Percentiles rank a stretch among this genome's conserved stretches.
Evolutionary conservation across 2,888 invertebrate species (phyloP).

Genomic region (Magallana nippona): DNA sequence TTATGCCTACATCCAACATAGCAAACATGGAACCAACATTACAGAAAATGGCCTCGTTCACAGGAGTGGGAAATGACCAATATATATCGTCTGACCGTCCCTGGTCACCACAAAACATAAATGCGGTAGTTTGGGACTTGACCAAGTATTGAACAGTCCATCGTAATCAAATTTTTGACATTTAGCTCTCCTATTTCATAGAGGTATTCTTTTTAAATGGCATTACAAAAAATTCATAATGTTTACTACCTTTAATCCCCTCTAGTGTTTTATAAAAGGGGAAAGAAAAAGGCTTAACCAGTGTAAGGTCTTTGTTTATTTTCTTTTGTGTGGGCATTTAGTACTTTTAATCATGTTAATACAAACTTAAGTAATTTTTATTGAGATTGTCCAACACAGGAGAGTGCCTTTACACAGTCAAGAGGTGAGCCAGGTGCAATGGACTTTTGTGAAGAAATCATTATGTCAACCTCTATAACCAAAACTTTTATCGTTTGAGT

Average conservation of each 20-base stretch:
- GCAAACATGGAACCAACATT: conserved; percentile 1
- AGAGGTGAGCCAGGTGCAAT: conserved; percentile 14
- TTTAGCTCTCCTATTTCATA: conserved; percentile 3
- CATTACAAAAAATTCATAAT: conserved; percentile 10
- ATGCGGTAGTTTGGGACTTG: background rate
- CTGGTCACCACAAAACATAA: conserved; percentile 25
- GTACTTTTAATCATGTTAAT: conserved; percentile 37
- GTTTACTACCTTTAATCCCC: background rate
- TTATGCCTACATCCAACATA: background rate
- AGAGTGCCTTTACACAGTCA: background rate
- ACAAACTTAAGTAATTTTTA: conserved; percentile 28
- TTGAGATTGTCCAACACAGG: conserved; percentile 13
- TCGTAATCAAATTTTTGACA: conserved; percentile 28
- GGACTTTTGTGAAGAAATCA: conserved; percentile 14
- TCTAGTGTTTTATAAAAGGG: background rate
- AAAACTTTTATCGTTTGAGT: background rate
- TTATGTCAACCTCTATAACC: conserved; percentile 16
- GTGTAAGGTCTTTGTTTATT: conserved; percentile 14
- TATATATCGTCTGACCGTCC: background rate
- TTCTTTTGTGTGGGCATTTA: conserved; percentile 35
- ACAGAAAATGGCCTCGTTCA: background rate
- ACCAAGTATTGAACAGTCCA: background rate
- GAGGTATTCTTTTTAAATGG: background rate
- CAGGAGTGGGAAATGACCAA: background rate
- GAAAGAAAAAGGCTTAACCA: conserved; percentile 25